Base-by-base conservation (phyloP, 2,888 invertebrate species). In the Gastracanthus pulcherrimus region DNA sequence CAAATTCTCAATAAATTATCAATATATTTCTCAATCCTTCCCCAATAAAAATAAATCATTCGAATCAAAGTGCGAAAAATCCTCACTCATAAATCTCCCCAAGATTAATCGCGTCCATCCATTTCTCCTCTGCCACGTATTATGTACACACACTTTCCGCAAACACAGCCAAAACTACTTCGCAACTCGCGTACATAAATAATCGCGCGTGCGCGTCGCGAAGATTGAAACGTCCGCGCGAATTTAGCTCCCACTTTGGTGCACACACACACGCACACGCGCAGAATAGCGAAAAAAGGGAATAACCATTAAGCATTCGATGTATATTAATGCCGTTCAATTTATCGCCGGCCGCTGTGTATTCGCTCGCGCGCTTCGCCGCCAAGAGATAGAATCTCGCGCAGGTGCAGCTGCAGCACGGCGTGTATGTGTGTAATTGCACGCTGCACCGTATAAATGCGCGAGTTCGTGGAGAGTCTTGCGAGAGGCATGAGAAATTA, bases 261-360 rank as follows among this genome's bases (percentile, higher is more conserved):
- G 41, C 16, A 38, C n/a, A 26, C 16, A n/a, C 38, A 9, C 9
- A 2, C 26, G 4, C 9, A 19, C 16, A 23, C 2, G 26, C 2
- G 67, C 11, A 34, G 7, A 34, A 41, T 29, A 38, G 55, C 9
- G 48, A 60, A 69, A 51, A 64, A 19, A n/a, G 19, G 26, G 29
- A 51, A 76, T 26, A 62, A 34, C 75, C 72, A 74, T 77, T 72
- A 72, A 38, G 38, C 67, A 72, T 72, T 76, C 72, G 67, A 77
- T 81, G 67, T 81, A 75, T 78, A 81, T 81, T 81, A 78, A 77
- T 75, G 81, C 62, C 60, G 62, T 34, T 74, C 81, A 74, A 81
- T 78, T 78, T 81, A 81, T 81, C 67, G 72, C 62, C 45, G 11
- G 58, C 45, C 16, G 48, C 23, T 26, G 31, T 23, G 13, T 6